A percentile compares a stretch with the other conserved stretches of the same genome.
Evolutionary conservation across 2,888 invertebrate genomes (phyloP).

Genomic region (Nephrocerus scutellatus): DNA sequence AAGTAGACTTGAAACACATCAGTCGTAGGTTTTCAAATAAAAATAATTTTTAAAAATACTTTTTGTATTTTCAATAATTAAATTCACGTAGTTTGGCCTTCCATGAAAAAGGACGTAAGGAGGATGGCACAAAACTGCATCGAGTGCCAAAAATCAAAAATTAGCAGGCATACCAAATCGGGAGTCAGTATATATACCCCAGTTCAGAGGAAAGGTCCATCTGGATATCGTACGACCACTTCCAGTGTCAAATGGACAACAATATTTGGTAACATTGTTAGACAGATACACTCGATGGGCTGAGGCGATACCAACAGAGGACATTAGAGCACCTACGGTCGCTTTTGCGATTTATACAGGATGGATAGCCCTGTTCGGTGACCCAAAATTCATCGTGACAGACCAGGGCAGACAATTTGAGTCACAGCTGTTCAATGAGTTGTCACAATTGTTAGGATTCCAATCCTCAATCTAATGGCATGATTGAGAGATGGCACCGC

Average conservation of each 20-base stretch:
- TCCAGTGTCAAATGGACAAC: not conserved
- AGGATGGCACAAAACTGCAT: no score
- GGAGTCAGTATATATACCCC: no score
- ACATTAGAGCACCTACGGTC: not conserved
- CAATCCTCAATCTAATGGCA: conserved; percentile 15
- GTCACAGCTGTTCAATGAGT: conserved; percentile 8
- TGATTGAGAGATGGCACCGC: conserved; percentile 13
- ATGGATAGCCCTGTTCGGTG: conserved; percentile 17
- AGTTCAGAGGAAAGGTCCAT: no score
- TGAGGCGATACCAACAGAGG: conserved; percentile 1
- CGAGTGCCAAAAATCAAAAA: no score
- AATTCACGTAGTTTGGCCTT: no score
- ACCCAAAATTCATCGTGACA: conserved; percentile 13
- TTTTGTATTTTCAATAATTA: no score
- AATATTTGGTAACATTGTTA: conserved; percentile 6
- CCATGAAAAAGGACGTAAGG: no score
- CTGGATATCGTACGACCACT: conserved; percentile 6
- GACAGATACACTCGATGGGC: conserved; percentile 9
- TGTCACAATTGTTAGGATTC: conserved; percentile 8
- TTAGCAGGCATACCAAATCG: no score
- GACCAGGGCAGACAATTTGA: conserved; percentile 19
- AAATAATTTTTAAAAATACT: no score
- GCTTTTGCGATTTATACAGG: conserved; percentile 1
- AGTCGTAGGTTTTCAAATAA: no score
- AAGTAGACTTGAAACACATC: no score